A percentile compares a stretch with the other conserved stretches of the same genome.
Evolutionary conservation across 1,140 invertebrate species (phyloP).

Genomic region (Asobara japonica): DNA sequence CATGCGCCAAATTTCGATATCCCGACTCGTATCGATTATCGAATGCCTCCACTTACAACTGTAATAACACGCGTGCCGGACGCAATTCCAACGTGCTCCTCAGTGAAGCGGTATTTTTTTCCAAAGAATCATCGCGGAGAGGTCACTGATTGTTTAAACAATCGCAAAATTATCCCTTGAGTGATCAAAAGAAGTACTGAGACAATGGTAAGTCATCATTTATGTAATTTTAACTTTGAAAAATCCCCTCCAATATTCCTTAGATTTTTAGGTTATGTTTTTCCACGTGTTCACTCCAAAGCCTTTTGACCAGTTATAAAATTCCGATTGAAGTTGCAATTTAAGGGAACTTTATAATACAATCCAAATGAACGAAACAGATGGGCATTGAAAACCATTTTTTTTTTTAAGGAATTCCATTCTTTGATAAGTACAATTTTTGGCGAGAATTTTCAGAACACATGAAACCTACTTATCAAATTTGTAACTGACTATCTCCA

Average conservation of each 20-base stretch:
- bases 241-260: neutral
- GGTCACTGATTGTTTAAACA: conserved; percentile 47
- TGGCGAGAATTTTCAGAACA: too few species aligned
- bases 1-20: neutral
- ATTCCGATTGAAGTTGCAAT: too few species aligned
- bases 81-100: conserved; percentile 50
- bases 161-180: neutral
- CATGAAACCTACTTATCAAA: too few species aligned
- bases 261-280: conserved; percentile 31
- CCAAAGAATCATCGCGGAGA: conserved; percentile 66
- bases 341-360: too few species aligned
- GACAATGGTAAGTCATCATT: conserved; percentile 43
- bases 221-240: conserved; percentile 15
- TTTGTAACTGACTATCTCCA: too few species aligned
- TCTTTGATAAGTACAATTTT: neutral
- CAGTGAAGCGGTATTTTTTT: conserved; percentile 65
- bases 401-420: neutral
- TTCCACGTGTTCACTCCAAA: conserved; percentile 30
- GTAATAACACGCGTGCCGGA: conserved; percentile 22
- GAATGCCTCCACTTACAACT: neutral
- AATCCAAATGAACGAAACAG: too few species aligned
- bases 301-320: neutral
- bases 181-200: neutral
- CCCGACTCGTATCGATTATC: neutral
- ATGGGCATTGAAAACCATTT: too few species aligned